Evolutionary conservation across 2,888 invertebrate species (phyloP).

Genomic region (Sycophila texana): DNA sequence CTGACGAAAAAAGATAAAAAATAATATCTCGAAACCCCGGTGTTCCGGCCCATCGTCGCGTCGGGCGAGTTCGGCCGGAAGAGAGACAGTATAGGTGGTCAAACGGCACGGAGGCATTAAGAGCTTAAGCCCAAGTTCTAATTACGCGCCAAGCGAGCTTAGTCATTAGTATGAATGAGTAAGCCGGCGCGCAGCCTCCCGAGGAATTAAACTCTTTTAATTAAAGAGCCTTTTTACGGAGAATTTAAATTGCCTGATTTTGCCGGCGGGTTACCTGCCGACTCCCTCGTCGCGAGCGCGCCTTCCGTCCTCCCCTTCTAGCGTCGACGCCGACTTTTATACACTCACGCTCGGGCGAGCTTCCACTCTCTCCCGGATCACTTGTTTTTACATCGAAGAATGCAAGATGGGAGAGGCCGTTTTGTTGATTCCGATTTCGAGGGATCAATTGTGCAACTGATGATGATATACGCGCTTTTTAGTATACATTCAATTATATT

Average conservation of each 20-base stretch:
- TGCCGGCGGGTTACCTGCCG: conserved; percentile 54
- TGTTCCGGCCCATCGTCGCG: conserved; percentile 22
- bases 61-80: conserved; percentile 13
- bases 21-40: conserved; percentile 8
- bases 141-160: conserved; percentile 59
- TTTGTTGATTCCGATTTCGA: no score
- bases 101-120: conserved; percentile 38
- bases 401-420: no score
- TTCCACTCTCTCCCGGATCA: no score
- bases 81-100: conserved; percentile 20
- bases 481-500: no score
- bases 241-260: conserved; percentile 74
- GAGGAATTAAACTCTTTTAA: conserved; percentile 71
- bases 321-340: neutral
- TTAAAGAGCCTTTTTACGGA: conserved; percentile 70
- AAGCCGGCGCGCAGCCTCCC: conserved; percentile 60
- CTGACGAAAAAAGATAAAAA: conserved; percentile 1
- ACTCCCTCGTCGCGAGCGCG: neutral
- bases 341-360: neutral
- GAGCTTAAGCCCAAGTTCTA: conserved; percentile 55
- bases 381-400: no score
- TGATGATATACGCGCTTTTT: no score
- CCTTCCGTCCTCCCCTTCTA: conserved; percentile 28
- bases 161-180: conserved; percentile 72
- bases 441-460: no score